phyloP scores from a whole-genome alignment of 2,113 vertebrate species.

The Hippocampus mohnikei region DNA sequence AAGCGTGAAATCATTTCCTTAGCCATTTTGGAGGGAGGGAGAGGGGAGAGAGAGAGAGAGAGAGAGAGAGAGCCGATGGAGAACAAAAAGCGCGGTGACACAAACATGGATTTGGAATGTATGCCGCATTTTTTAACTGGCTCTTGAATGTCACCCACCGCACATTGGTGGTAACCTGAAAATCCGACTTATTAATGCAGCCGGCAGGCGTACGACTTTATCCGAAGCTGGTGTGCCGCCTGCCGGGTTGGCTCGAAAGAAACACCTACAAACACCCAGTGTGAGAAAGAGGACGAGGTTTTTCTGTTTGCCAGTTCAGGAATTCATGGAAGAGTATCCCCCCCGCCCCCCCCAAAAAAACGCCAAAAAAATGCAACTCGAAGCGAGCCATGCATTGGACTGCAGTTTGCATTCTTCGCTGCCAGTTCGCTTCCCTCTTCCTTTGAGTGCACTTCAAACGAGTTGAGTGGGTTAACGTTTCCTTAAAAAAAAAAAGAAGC shows the following conservation, averaged over 20 bases:
- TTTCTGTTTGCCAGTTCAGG: background rate
- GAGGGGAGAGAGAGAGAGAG: conserved; percentile 25
- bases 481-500: conserved; percentile 1
- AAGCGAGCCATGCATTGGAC: conserved; percentile 50
- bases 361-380: conserved; percentile 21
- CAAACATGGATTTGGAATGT: conserved; percentile 49
- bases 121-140: background rate
- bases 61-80: conserved; percentile 36
- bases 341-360: background rate
- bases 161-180: background rate
- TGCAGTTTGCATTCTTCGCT: conserved; percentile 36
- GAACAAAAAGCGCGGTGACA: conserved; percentile 53
- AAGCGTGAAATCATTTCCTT: conserved; percentile 33
- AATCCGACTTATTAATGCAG: conserved; percentile 8
- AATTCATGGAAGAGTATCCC: conserved; percentile 1
- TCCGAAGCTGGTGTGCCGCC: background rate
- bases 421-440: conserved; percentile 27
- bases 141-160: conserved; percentile 4
- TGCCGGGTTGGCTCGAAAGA: conserved; percentile 18
- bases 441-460: conserved; percentile 23
- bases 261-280: background rate
- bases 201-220: conserved; percentile 1
- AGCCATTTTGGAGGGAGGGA: conserved; percentile 8
- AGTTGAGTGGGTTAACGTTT: conserved; percentile 29
- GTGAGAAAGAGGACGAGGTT: background rate